A percentile compares a stretch with the other conserved stretches of the same genome.
Conservation (phyloP, 2,113 vertebrate genomes). For the Paramisgurnus dabryanus region DNA sequence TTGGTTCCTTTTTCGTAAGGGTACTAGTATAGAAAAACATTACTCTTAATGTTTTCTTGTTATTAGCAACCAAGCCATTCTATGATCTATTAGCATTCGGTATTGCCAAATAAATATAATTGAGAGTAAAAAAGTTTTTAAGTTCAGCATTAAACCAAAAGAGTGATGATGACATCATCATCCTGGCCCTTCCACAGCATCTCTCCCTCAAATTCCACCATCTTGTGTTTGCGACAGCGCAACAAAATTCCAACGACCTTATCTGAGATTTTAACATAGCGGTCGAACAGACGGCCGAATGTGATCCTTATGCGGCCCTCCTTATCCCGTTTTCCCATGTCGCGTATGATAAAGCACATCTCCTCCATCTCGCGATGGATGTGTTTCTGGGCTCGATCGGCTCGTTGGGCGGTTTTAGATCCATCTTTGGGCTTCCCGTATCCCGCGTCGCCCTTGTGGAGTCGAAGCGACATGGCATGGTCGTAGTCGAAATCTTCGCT, state of each 20-base stretch:
- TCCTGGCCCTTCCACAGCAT: constrained; percentile 83
- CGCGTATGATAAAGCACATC: constrained; percentile 79
- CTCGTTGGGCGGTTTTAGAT: constrained; percentile 75
- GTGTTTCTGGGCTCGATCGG: constrained; percentile 75
- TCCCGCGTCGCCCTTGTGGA: constrained; percentile 75
- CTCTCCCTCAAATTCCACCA: constrained; percentile 80
- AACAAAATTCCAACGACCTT: constrained; percentile 82
- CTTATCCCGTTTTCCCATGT: constrained; percentile 68
- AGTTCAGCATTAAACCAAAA: constrained; percentile 62
- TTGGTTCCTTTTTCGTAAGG: no score
- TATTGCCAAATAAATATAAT: no score
- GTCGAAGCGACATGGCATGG: constrained; percentile 74
- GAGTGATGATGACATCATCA: constrained; percentile 71
- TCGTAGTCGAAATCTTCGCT: constrained; percentile 80
- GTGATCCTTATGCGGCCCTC: constrained; percentile 63
- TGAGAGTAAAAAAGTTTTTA: no score
- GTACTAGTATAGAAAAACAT: no score
- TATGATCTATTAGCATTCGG: no score
- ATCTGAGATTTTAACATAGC: constrained; percentile 81
- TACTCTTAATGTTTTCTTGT: no score
- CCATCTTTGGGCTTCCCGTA: constrained; percentile 80
- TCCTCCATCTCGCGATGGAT: constrained; percentile 80
- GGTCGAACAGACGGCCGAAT: constrained; percentile 79
- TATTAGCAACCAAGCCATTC: no score
- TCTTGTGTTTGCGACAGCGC: constrained; percentile 80